Conservation (phyloP, 1,140 invertebrate species). For the Neotoxoptera formosana region DNA sequence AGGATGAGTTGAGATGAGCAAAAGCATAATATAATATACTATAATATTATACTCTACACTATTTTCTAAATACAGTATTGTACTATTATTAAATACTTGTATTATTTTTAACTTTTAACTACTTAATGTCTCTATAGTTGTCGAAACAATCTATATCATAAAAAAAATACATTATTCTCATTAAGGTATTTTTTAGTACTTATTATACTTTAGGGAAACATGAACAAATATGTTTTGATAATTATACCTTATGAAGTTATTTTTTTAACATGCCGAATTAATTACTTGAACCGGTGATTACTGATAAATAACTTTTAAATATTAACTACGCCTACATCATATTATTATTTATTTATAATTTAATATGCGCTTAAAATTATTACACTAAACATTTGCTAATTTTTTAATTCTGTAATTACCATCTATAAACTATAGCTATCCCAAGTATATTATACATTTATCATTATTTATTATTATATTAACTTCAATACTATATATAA, state of each 20-base stretch:
- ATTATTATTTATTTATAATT: background rate
- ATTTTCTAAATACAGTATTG: too few relatives aligned
- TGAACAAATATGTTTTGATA: background rate
- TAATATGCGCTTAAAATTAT: background rate
- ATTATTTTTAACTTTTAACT: background rate
- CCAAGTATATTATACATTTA: background rate
- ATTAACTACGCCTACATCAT: background rate
- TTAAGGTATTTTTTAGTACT: background rate
- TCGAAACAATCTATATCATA: background rate
- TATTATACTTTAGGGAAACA: background rate
- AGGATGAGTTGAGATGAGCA: background rate
- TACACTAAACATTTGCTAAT: background rate
- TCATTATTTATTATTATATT: background rate
- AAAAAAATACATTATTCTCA: background rate
- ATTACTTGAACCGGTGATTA: background rate
- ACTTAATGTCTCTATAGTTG: background rate
- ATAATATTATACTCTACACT: too few relatives aligned
- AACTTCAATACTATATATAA: too few relatives aligned
- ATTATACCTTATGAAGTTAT: background rate
- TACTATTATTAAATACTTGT: too few relatives aligned
- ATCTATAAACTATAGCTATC: background rate
- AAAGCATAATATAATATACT: too few relatives aligned
- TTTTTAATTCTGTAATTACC: background rate
- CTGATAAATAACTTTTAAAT: background rate
- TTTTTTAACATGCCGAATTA: background rate